A percentile compares a stretch with the other conserved stretches of the same genome.
phyloP scores from a whole-genome alignment of 2,888 invertebrate genomes.

The Drosophila rubida region DNA sequence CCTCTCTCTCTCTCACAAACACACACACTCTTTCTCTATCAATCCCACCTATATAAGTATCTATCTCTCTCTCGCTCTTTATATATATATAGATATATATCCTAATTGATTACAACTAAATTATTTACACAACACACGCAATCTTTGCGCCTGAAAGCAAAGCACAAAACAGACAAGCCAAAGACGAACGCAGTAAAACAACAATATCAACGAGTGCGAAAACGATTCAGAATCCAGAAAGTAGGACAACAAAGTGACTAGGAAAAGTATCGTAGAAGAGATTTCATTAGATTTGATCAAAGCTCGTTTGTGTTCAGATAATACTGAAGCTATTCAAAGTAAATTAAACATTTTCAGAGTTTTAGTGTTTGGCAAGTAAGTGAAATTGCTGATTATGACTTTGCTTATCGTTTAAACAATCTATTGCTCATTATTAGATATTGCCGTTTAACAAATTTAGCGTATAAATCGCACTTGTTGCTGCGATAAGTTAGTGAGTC shows the following conservation, averaged over 20 bases:
- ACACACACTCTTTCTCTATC: not conserved
- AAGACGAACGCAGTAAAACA: not conserved
- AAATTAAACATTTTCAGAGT: no score
- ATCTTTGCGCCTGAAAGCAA: slow-evolving; percentile 15
- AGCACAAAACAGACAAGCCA: slow-evolving; percentile 14
- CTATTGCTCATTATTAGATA: no score
- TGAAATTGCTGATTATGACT: no score
- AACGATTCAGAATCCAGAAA: not conserved
- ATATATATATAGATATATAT: not conserved
- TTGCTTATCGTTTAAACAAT: no score
- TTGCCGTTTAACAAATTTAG: no score
- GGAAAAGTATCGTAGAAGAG: not conserved
- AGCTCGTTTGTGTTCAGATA: no score
- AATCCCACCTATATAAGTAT: slow-evolving; percentile 14
- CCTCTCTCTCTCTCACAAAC: not conserved
- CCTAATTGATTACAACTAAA: slow-evolving; percentile 5
- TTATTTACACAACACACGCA: slow-evolving; percentile 16
- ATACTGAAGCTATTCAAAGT: no score
- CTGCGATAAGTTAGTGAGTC: no score
- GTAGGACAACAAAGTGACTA: not conserved
- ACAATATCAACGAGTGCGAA: slow-evolving; percentile 9
- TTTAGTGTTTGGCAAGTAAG: no score
- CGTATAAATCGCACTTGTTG: not conserved
- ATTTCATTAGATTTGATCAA: no score
- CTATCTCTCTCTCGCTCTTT: not conserved